These are phyloP conservation scores for Saccostrea glomerata DNA, from an alignment of 1,140 invertebrate genomes.

Conservation along the genomic window DNA sequence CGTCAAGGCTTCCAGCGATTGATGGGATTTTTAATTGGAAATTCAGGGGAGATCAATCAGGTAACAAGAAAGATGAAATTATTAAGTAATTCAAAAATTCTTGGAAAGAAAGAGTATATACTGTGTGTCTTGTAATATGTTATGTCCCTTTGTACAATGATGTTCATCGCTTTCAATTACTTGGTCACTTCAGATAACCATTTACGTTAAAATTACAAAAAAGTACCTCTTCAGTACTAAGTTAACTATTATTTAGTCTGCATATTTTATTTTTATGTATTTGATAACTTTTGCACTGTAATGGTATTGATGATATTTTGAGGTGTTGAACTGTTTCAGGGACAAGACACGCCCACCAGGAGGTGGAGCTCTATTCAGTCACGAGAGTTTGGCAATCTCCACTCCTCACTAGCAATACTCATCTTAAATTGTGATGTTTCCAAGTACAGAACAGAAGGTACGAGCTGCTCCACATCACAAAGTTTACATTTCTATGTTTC, in stretches of 20 bases:
- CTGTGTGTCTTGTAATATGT: too few relatives aligned
- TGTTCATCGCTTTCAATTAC: too few relatives aligned
- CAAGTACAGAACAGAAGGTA: conserved; percentile 70
- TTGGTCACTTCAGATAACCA: too few relatives aligned
- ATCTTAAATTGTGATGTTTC: conserved; percentile 77
- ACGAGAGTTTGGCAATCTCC: conserved; percentile 79
- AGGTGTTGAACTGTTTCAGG: background rate
- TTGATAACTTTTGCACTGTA: background rate
- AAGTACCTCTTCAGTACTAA: too few relatives aligned
- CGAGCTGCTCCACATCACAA: background rate
- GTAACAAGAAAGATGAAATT: background rate
- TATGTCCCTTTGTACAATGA: too few relatives aligned
- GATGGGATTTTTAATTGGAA: conserved; percentile 79
- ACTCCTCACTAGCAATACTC: conserved; percentile 78
- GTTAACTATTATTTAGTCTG: too few relatives aligned
- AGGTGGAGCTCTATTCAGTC: conserved; percentile 80
- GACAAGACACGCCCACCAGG: conserved; percentile 67
- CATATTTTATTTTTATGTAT: too few relatives aligned
- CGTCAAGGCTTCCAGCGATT: conserved; percentile 79
- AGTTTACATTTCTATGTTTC: background rate
- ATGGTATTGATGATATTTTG: background rate
- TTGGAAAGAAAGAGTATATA: too few relatives aligned
- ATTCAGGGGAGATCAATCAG: conserved; percentile 51
- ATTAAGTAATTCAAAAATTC: too few relatives aligned
- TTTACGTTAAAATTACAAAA: too few relatives aligned